Percentiles rank a stretch among this genome's conserved stretches.
These are phyloP conservation scores for Psylliodes chrysocephalus DNA, from an alignment of 2,888 invertebrate species.

Conservation along the genomic window DNA sequence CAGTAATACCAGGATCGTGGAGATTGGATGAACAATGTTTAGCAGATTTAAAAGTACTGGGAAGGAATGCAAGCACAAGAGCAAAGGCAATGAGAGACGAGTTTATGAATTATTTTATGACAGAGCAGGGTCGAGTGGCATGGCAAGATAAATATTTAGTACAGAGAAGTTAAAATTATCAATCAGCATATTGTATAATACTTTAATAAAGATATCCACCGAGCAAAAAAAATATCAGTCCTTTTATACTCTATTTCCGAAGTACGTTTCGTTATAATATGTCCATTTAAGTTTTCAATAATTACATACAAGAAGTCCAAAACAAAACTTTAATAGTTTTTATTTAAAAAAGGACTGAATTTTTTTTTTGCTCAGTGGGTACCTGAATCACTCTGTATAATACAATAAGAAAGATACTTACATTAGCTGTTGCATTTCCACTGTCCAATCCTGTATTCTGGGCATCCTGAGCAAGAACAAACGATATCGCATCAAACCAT, in stretches of 20 bases:
- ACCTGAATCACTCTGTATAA: background rate
- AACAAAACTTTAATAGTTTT: background rate
- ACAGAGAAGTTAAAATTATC: slow-evolving; percentile 9
- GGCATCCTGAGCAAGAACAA: slow-evolving; percentile 46
- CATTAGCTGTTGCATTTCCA: slow-evolving; percentile 9
- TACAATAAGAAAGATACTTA: slow-evolving; percentile 13
- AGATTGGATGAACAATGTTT: slow-evolving; percentile 11
- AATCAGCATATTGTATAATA: background rate
- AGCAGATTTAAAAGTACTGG: slow-evolving; percentile 12
- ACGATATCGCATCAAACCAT: slow-evolving; percentile 45
- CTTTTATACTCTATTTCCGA: slow-evolving; percentile 6
- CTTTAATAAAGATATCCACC: slow-evolving; percentile 5
- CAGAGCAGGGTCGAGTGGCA: slow-evolving; percentile 9
- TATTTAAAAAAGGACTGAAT: slow-evolving; percentile 1
- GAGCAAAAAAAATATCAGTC: slow-evolving; percentile 6
- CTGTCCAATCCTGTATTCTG: slow-evolving; percentile 10
- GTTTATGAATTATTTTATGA: slow-evolving; percentile 18
- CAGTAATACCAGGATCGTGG: slow-evolving; percentile 7
- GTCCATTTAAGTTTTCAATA: background rate
- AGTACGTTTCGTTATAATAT: slow-evolving; percentile 10
- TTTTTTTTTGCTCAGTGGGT: slow-evolving; percentile 9
- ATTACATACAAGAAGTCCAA: slow-evolving; percentile 13
- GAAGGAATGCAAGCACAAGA: slow-evolving; percentile 13
- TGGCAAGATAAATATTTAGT: slow-evolving; percentile 17
- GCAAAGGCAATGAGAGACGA: slow-evolving; percentile 13